phyloP scores from a whole-genome alignment of 2,888 invertebrate species.

The Apotomis turbidana region DNA sequence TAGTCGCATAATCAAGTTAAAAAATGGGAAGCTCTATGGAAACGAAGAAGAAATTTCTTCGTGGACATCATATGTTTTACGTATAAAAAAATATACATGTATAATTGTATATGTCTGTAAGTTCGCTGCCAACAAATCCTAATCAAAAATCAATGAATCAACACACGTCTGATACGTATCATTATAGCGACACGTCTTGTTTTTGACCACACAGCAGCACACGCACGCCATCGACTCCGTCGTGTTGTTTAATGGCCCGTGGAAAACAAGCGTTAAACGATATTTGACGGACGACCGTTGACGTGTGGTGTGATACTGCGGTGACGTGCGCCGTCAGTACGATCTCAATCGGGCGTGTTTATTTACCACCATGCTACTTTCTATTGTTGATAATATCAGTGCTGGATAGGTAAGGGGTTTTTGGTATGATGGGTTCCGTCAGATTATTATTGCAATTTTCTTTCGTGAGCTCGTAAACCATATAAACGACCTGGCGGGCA shows the following conservation, averaged over 20 bases:
- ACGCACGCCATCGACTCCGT: background rate
- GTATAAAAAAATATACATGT: too few relatives aligned
- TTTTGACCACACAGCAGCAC: background rate
- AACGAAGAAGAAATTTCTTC: too few relatives aligned
- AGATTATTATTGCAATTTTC: too few relatives aligned
- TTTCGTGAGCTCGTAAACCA: too few relatives aligned
- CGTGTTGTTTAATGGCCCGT: slow-evolving; percentile 5
- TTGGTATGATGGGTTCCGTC: too few relatives aligned
- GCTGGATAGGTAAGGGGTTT: background rate
- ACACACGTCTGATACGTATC: background rate
- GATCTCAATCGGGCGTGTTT: background rate
- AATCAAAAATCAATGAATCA: background rate
- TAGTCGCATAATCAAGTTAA: too few relatives aligned
- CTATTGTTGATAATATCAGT: background rate
- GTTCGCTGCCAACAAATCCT: too few relatives aligned
- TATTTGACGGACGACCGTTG: slow-evolving; percentile 13
- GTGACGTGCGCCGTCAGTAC: background rate
- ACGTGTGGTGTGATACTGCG: background rate
- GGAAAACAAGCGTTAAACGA: slow-evolving; percentile 2
- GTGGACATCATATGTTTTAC: too few relatives aligned
- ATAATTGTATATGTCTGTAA: too few relatives aligned
- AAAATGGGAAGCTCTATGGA: too few relatives aligned
- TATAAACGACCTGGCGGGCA: too few relatives aligned
- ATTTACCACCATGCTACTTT: background rate
- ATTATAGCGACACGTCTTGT: background rate